Percentiles rank a stretch among this genome's conserved stretches.
Evolutionary conservation across 1,140 invertebrate species (phyloP).

Genomic region (Wasmannia auropunctata): DNA sequence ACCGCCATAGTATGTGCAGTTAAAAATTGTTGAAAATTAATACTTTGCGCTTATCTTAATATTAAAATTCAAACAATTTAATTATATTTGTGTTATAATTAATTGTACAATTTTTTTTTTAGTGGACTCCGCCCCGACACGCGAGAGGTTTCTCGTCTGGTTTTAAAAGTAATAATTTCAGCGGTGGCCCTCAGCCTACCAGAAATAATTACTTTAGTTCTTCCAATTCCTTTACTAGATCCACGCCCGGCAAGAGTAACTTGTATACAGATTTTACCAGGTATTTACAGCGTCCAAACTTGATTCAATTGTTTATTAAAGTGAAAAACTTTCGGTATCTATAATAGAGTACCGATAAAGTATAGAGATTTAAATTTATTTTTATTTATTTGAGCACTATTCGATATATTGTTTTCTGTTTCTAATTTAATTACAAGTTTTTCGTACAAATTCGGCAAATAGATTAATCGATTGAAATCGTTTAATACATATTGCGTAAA

Average conservation of each 20-base stretch:
- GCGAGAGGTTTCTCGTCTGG: not conserved
- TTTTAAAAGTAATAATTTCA: not conserved
- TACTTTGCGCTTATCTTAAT: not conserved
- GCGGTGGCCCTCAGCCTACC: not conserved
- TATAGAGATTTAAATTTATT: not conserved
- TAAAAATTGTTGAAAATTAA: slow-evolving; percentile 69
- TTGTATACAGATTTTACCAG: slow-evolving; percentile 38
- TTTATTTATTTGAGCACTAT: not conserved
- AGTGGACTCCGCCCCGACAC: not conserved
- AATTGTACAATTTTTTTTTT: not conserved
- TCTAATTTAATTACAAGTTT: not conserved
- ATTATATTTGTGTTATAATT: not conserved
- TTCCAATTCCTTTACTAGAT: not conserved
- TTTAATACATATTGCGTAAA: not conserved
- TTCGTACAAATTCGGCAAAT: not conserved
- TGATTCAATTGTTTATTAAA: not conserved
- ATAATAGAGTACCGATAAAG: not conserved
- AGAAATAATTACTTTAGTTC: not conserved
- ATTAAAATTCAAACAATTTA: slow-evolving; percentile 69
- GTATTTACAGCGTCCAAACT: slow-evolving; percentile 4
- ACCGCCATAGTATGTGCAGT: too few relatives aligned
- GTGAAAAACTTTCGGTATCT: not conserved
- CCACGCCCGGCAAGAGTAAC: not conserved
- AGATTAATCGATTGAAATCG: not conserved
- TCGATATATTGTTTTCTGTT: not conserved